Conservation (phyloP, 2,888 invertebrate species). For the Acanthopleura granulata region DNA sequence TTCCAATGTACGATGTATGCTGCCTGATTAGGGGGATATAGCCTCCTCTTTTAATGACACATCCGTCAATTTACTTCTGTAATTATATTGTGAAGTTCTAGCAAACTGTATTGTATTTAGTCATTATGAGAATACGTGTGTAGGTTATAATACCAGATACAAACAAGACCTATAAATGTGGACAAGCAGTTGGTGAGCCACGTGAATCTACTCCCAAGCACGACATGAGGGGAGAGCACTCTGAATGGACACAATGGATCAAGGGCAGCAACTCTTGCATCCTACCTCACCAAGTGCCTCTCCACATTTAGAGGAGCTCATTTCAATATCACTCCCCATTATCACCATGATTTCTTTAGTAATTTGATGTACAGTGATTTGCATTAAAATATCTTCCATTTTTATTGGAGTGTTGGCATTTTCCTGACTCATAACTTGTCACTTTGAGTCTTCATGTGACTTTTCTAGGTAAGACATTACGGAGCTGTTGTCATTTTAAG, state of each 20-base stretch:
- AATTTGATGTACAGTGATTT: constrained; percentile 20
- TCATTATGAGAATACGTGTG: constrained; percentile 1
- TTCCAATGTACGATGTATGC: too few species aligned
- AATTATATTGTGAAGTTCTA: neutral
- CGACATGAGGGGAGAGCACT: neutral
- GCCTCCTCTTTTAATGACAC: too few species aligned
- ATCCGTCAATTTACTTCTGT: neutral
- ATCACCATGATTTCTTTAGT: constrained; percentile 15
- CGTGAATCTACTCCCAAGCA: too few species aligned
- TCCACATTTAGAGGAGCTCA: too few species aligned
- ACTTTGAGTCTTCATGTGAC: too few species aligned
- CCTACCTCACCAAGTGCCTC: neutral
- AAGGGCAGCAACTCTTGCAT: neutral
- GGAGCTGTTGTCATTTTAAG: too few species aligned
- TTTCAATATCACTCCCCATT: constrained; percentile 12
- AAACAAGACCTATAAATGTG: too few species aligned
- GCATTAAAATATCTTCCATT: constrained; percentile 20
- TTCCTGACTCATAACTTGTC: too few species aligned
- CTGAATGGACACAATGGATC: neutral
- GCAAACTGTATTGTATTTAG: neutral
- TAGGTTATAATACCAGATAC: neutral
- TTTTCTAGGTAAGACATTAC: too few species aligned
- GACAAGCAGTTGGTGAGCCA: too few species aligned
- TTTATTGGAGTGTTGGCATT: neutral
- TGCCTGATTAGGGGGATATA: too few species aligned